phyloP scores from a whole-genome alignment of 2,113 vertebrate genomes.

The Camelus bactrianus region DNA sequence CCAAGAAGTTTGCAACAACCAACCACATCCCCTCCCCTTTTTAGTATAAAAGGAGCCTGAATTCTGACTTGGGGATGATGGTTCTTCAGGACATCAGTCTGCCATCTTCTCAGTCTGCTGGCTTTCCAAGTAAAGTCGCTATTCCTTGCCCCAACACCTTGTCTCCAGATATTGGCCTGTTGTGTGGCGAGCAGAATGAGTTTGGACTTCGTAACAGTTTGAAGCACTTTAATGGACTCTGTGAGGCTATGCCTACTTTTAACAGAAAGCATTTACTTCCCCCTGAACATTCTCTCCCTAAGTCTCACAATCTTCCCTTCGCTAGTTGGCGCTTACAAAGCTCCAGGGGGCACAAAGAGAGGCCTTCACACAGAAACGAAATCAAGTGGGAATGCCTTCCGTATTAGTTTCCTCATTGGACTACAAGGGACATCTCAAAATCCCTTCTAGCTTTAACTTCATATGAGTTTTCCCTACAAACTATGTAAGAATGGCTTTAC shows the following conservation, averaged over 20 bases:
- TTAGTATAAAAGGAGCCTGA: too few species aligned
- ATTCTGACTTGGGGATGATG: too few species aligned
- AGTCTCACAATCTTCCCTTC: neutral
- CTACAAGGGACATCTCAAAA: neutral
- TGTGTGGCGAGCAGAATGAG: too few species aligned
- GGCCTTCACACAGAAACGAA: neutral
- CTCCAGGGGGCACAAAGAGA: neutral
- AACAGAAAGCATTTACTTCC: constrained; percentile 12
- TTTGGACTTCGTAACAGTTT: neutral
- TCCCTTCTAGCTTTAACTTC: neutral
- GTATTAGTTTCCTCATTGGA: neutral
- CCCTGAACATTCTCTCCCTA: neutral
- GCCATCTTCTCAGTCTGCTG: too few species aligned
- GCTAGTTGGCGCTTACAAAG: constrained; percentile 15
- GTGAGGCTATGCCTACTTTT: constrained; percentile 37
- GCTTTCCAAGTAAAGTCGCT: too few species aligned
- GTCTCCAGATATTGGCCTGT: too few species aligned
- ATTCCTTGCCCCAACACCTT: too few species aligned
- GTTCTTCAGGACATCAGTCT: too few species aligned
- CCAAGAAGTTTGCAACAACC: too few species aligned
- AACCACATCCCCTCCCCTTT: too few species aligned
- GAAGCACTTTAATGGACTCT: constrained; percentile 2
- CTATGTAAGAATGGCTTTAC: constrained; percentile 17
- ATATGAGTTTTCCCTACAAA: neutral
- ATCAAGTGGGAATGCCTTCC: neutral